Evolutionary conservation across 2,888 invertebrate genomes (phyloP).

Genomic region (Tricholauxania praeusta): DNA sequence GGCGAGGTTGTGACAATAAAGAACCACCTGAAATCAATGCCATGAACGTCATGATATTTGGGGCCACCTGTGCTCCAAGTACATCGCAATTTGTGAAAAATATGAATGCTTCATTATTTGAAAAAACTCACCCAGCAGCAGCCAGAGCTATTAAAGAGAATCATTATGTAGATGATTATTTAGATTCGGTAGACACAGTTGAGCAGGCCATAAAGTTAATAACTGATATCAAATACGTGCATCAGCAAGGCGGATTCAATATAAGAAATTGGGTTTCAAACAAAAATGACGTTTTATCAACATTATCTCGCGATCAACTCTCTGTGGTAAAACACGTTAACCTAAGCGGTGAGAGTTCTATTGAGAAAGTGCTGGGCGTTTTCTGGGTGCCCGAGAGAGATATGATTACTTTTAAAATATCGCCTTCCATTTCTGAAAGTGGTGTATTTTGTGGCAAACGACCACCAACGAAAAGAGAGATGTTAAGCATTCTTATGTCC

Average conservation of each 20-base stretch:
- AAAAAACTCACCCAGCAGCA: not conserved
- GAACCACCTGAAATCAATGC: not conserved
- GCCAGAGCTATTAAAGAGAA: not conserved
- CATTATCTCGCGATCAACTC: not conserved
- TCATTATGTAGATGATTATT: conserved; percentile 5
- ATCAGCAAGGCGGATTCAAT: conserved; percentile 34
- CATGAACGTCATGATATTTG: conserved; percentile 16
- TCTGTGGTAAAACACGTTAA: too few relatives aligned
- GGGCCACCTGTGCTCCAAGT: not conserved
- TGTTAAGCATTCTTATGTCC: conserved; percentile 25
- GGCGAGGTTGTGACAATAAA: not conserved
- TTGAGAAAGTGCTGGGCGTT: not conserved
- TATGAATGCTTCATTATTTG: conserved; percentile 7
- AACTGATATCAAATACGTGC: conserved; percentile 27
- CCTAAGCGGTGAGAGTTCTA: too few relatives aligned
- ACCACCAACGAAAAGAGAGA: conserved; percentile 4
- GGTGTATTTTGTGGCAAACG: not conserved
- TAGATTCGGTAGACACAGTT: not conserved
- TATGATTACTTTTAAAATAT: conserved; percentile 2
- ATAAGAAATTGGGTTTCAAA: conserved; percentile 35
- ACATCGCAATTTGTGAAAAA: conserved; percentile 9
- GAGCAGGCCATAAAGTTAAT: conserved; percentile 12
- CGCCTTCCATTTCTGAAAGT: not conserved
- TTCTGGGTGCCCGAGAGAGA: not conserved
- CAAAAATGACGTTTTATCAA: not conserved